phyloP scores from a whole-genome alignment of 2,888 invertebrate species.

The Anthophora plumipes region DNA sequence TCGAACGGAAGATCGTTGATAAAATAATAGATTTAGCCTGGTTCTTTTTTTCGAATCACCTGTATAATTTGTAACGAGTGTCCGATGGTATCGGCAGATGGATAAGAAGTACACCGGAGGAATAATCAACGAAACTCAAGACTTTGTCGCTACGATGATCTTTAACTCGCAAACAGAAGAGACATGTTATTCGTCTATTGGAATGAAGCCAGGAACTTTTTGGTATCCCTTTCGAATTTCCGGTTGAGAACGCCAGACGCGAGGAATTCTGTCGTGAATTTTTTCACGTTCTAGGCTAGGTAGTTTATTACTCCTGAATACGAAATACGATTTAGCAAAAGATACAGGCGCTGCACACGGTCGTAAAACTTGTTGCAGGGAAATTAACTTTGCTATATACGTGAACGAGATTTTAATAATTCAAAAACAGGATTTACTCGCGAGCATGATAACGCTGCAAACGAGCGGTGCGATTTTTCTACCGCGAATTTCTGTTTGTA shows the following conservation, averaged over 20 bases:
- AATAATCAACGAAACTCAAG: conserved; percentile 61
- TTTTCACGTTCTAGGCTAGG: background rate
- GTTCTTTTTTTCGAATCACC: conserved; percentile 9
- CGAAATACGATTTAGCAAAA: conserved; percentile 19
- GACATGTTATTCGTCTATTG: conserved; percentile 63
- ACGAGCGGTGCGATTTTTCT: background rate
- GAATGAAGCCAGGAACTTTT: conserved; percentile 71
- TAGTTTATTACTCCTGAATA: conserved; percentile 1
- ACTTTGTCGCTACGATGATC: conserved; percentile 50
- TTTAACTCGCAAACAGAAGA: conserved; percentile 54
- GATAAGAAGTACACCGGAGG: conserved; percentile 35
- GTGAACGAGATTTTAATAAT: background rate
- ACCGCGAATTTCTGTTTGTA: conserved; percentile 17
- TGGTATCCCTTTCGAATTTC: conserved; percentile 75
- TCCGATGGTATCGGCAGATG: conserved; percentile 25
- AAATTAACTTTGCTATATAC: background rate
- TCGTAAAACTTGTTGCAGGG: too few species aligned
- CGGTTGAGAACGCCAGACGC: conserved; percentile 63
- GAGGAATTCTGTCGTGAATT: conserved; percentile 26
- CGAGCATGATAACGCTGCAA: background rate
- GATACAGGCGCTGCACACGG: background rate
- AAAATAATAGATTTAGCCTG: background rate
- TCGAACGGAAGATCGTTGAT: background rate
- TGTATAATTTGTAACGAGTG: conserved; percentile 9
- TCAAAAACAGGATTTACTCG: background rate